Percentiles rank a stretch among this genome's conserved stretches.
These are phyloP conservation scores for Hyles euphorbiae DNA, from an alignment of 1,140 invertebrate species.

Conservation along the genomic window DNA sequence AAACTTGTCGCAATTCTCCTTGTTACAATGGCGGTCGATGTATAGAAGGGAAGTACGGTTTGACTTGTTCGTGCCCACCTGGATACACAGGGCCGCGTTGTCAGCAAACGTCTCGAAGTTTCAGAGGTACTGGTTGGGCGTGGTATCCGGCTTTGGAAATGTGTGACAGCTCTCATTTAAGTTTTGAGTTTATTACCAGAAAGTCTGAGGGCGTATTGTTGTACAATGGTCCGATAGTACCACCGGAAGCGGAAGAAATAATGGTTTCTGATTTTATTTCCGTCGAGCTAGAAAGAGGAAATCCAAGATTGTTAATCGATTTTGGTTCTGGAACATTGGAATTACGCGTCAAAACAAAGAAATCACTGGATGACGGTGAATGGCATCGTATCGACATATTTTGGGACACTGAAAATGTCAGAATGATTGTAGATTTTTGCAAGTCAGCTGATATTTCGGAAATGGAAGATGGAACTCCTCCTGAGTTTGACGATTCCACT, in stretches of 20 bases:
- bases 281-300: slow-evolving; percentile 92
- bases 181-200: slow-evolving; percentile 95
- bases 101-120: slow-evolving; percentile 95
- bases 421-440: slow-evolving; percentile 95
- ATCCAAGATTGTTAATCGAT: slow-evolving; percentile 92
- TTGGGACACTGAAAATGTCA: slow-evolving; percentile 94
- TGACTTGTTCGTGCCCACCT: slow-evolving; percentile 91
- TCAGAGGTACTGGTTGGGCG: slow-evolving; percentile 94
- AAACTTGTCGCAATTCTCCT: slow-evolving; percentile 91
- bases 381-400: slow-evolving; percentile 98
- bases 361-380: slow-evolving; percentile 92
- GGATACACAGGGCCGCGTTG: slow-evolving; percentile 96
- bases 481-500: slow-evolving; percentile 89
- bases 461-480: slow-evolving; percentile 89
- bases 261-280: slow-evolving; percentile 96
- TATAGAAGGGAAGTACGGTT: slow-evolving; percentile 89
- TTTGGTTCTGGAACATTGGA: slow-evolving; percentile 96
- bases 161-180: slow-evolving; percentile 96
- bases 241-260: slow-evolving; percentile 91
- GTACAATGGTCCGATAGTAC: slow-evolving; percentile 97
- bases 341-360: slow-evolving; percentile 90
- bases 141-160: slow-evolving; percentile 97
- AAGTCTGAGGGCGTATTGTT: slow-evolving; percentile 94
- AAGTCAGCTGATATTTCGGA: slow-evolving; percentile 90
- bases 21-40: slow-evolving; percentile 97